These are phyloP conservation scores for Centruroides sculpturatus DNA, from an alignment of 1,140 invertebrate species.

Conservation along the genomic window DNA sequence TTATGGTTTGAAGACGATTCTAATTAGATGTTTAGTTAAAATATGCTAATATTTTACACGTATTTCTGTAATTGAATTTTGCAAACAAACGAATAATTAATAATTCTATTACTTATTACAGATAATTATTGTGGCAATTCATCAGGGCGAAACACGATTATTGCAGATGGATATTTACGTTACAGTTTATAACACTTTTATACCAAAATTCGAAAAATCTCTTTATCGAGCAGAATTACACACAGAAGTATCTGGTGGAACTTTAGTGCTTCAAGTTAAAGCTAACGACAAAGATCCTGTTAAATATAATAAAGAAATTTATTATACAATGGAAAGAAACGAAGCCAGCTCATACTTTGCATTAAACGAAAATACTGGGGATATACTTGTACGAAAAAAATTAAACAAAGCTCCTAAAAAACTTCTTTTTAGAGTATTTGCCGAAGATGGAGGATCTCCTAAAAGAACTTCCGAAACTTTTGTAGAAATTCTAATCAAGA, in stretches of 20 bases:
- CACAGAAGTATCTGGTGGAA: background rate
- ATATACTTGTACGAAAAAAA: no score
- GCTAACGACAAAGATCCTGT: constrained; percentile 12
- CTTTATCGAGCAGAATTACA: constrained; percentile 12
- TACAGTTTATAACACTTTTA: constrained; percentile 10
- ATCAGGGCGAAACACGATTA: constrained; percentile 9
- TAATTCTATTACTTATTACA: background rate
- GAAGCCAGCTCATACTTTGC: background rate
- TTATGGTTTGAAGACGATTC: no score
- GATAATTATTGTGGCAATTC: constrained; percentile 14
- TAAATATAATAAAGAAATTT: constrained; percentile 14
- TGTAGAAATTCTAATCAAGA: constrained; percentile 13
- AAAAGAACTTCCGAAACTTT: constrained; percentile 3
- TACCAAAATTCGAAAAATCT: constrained; percentile 11
- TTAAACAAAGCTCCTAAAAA: no score
- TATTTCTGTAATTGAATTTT: no score
- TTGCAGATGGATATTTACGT: constrained; percentile 4
- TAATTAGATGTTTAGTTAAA: no score
- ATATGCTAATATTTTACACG: no score
- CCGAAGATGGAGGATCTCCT: constrained; percentile 15
- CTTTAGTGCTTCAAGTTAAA: constrained; percentile 8
- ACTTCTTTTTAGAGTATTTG: constrained; percentile 7
- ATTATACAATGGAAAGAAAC: constrained; percentile 5
- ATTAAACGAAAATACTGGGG: no score
- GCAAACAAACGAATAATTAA: no score